Evolutionary conservation across 2,888 invertebrate genomes (phyloP).

Genomic region (Leptopterna dolabrata): DNA sequence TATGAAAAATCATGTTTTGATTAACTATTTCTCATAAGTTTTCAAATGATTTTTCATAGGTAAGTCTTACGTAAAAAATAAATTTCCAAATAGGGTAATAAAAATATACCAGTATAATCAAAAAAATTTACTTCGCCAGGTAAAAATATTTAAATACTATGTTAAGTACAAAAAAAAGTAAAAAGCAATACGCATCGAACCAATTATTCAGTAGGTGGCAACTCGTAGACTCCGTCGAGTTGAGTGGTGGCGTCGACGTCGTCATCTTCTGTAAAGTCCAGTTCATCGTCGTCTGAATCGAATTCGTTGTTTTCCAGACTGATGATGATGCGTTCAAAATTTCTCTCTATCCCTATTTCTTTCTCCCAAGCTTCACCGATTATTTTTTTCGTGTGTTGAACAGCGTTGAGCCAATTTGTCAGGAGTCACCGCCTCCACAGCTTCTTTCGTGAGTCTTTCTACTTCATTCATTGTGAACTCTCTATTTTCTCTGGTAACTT

Average conservation of each 20-base stretch:
- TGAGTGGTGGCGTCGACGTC: background rate
- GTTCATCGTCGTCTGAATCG: background rate
- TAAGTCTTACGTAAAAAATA: no score
- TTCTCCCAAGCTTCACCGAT: background rate
- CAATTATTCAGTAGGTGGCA: background rate
- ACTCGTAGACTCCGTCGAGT: background rate
- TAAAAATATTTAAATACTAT: no score
- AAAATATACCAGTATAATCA: no score
- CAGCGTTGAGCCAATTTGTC: background rate
- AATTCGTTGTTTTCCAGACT: background rate
- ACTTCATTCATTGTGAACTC: slow-evolving; percentile 9
- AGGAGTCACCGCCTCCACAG: background rate
- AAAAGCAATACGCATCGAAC: no score
- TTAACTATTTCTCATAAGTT: no score
- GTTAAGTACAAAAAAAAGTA: no score
- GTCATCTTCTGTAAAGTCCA: background rate
- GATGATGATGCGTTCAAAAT: background rate
- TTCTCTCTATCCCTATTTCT: background rate
- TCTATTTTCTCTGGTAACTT: no score
- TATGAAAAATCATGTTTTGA: no score
- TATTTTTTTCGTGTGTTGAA: background rate
- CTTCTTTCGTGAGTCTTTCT: background rate
- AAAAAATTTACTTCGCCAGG: no score
- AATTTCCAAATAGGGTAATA: no score
- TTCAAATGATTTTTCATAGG: no score